These are phyloP conservation scores for Diachrysia chrysitis DNA, from an alignment of 2,888 invertebrate species.

Conservation along the genomic window DNA sequence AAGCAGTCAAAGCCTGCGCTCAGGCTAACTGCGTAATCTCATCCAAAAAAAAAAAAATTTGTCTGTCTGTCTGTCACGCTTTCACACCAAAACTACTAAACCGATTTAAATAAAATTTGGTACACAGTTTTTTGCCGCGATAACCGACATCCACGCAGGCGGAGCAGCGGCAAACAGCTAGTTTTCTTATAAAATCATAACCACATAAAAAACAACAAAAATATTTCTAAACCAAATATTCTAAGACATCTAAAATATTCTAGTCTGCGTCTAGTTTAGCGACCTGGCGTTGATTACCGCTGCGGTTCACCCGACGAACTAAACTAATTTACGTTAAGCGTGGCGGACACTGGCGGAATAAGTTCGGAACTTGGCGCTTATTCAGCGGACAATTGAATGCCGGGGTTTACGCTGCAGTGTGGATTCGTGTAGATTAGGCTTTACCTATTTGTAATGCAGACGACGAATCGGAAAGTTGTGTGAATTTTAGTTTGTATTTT, in stretches of 20 bases:
- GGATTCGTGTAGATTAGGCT: constrained; percentile 27
- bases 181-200: no score
- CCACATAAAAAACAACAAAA: no score
- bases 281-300: constrained; percentile 71
- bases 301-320: constrained; percentile 70
- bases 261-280: constrained; percentile 53
- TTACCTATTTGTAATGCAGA: constrained; percentile 11
- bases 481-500: background rate
- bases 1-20: no score
- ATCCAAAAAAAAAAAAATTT: no score
- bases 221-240: background rate
- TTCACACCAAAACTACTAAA: no score
- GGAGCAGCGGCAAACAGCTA: no score
- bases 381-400: constrained; percentile 70
- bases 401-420: constrained; percentile 52
- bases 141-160: no score
- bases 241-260: background rate
- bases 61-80: no score
- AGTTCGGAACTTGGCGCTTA: constrained; percentile 62
- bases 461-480: background rate
- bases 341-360: constrained; percentile 67
- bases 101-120: no score
- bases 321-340: constrained; percentile 78
- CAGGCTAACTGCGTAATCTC: no score
- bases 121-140: no score